These are phyloP conservation scores for Lonchura striata DNA, from an alignment of 2,113 vertebrate species.

Conservation along the genomic window DNA sequence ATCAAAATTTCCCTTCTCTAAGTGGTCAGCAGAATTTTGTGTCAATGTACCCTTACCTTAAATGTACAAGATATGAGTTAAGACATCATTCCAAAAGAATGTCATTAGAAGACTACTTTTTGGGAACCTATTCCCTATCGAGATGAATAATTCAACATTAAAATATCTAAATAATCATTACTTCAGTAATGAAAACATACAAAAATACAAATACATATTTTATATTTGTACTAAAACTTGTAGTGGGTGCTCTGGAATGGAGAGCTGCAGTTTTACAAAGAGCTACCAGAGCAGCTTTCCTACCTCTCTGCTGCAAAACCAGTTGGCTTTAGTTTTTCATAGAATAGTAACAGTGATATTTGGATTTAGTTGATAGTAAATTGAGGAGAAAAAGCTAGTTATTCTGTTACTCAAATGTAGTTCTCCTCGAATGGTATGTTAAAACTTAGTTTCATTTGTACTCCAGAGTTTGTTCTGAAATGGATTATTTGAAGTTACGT, in stretches of 20 bases:
- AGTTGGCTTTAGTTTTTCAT: not conserved
- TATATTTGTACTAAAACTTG: not conserved
- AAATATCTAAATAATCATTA: not conserved
- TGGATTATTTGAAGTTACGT: not conserved
- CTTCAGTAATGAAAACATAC: not conserved
- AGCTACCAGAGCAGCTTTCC: not conserved
- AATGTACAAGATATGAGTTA: not conserved
- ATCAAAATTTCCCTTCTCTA: not conserved
- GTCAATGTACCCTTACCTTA: not conserved
- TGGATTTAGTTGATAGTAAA: not conserved
- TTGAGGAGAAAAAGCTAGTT: not conserved
- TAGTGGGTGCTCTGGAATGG: not conserved
- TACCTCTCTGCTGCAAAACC: not conserved
- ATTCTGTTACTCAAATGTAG: not conserved
- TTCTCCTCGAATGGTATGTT: not conserved
- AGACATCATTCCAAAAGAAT: not conserved
- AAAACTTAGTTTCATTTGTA: not conserved
- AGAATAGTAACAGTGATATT: not conserved
- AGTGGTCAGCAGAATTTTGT: not conserved
- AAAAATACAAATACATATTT: not conserved
- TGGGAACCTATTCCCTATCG: not conserved
- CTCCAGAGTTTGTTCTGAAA: not conserved
- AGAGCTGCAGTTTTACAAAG: not conserved
- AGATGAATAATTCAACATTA: not conserved
- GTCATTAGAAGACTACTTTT: not conserved